Conservation (phyloP, 2,888 invertebrate genomes). For the Brachypterus glaber region DNA sequence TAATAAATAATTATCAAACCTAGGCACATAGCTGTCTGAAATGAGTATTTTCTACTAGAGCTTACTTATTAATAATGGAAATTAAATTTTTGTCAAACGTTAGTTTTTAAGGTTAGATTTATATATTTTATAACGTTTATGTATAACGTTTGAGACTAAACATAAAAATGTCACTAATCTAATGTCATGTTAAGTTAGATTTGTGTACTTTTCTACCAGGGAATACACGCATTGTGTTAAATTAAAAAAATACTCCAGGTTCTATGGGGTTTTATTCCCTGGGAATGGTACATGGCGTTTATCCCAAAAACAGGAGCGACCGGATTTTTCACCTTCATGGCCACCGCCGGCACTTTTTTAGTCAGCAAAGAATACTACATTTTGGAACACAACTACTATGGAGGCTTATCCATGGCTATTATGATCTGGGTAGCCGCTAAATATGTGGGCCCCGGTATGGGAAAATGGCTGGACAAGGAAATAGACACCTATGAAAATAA, state of each 20-base stretch:
- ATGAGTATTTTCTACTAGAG: too few species aligned
- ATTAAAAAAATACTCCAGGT: conserved; percentile 14
- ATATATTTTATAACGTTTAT: too few species aligned
- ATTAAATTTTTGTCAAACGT: too few species aligned
- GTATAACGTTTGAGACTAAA: too few species aligned
- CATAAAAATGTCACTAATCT: too few species aligned
- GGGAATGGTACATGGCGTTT: conserved; percentile 89
- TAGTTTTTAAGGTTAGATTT: too few species aligned
- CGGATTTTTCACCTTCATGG: conserved; percentile 84
- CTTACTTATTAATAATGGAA: too few species aligned
- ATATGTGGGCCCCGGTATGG: conserved; percentile 62
- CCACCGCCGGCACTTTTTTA: conserved; percentile 70
- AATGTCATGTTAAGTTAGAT: too few species aligned
- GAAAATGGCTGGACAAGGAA: conserved; percentile 59
- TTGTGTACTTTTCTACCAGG: too few species aligned
- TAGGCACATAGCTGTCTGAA: too few species aligned
- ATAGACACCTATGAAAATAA: conserved; percentile 52
- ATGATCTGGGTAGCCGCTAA: conserved; percentile 52
- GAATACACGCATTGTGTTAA: neutral
- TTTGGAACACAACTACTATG: conserved; percentile 85
- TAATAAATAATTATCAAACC: too few species aligned
- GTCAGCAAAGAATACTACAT: conserved; percentile 90
- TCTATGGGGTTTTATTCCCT: conserved; percentile 74
- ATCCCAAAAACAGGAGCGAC: conserved; percentile 85
- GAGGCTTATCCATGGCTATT: conserved; percentile 60